These are phyloP conservation scores for Ceuthmochares aereus DNA, from an alignment of 2,113 vertebrate genomes.

Conservation along the genomic window DNA sequence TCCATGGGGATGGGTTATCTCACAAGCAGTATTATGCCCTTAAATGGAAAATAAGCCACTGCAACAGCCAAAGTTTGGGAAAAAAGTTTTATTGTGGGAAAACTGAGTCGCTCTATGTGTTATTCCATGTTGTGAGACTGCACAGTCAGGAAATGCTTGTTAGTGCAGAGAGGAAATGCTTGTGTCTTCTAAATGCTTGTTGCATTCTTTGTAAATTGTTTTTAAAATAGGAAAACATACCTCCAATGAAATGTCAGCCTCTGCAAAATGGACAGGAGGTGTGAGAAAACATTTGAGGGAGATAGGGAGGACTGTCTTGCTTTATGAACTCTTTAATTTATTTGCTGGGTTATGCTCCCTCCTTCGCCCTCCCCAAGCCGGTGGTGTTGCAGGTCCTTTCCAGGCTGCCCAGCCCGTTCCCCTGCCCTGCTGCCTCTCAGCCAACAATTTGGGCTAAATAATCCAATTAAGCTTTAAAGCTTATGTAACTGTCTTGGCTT, in stretches of 20 bases:
- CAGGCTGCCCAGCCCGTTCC: neutral
- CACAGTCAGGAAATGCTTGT: conserved; percentile 9
- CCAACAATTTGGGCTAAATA: conserved; percentile 44
- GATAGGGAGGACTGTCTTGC: neutral
- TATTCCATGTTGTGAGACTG: neutral
- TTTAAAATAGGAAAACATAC: neutral
- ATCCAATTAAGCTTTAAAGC: conserved; percentile 55
- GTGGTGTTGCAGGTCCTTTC: neutral
- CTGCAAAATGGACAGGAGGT: neutral
- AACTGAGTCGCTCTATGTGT: neutral
- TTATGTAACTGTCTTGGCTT: conserved; percentile 52
- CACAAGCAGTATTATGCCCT: conserved; percentile 39
- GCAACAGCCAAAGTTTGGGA: neutral
- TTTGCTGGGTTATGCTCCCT: neutral
- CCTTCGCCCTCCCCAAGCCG: fast-evolving
- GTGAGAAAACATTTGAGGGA: neutral
- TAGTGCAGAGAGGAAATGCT: neutral
- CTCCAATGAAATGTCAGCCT: neutral
- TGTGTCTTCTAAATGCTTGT: neutral
- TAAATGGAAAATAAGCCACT: conserved; percentile 23
- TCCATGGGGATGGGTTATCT: neutral
- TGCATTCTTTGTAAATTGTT: neutral
- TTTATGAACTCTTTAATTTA: neutral
- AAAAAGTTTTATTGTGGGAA: conserved; percentile 26
- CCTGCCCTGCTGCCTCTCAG: neutral